Conservation (phyloP, 2,888 invertebrate genomes). For the Cyclophora albipunctata region DNA sequence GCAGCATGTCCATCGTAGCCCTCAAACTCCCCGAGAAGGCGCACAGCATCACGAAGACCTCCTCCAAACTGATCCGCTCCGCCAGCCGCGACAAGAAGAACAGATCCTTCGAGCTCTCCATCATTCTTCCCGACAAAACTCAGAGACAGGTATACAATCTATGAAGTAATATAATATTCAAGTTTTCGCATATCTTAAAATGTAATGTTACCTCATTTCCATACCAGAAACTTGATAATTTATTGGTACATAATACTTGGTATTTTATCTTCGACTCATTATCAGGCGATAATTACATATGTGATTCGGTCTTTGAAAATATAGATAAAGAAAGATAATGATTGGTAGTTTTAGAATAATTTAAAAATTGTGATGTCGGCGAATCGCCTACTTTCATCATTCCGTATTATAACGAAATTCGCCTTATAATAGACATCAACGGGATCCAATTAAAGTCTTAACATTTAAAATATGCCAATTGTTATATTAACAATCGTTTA, state of each 20-base stretch:
- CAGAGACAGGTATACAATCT: slow-evolving; percentile 75
- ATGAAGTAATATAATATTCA: neutral
- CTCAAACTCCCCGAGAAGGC: slow-evolving; percentile 75
- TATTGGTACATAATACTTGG: no score
- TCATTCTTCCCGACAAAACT: slow-evolving; percentile 79
- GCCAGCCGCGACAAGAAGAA: slow-evolving; percentile 75
- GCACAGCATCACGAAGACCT: slow-evolving; percentile 75
- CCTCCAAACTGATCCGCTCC: slow-evolving; percentile 75
- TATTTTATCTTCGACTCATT: slow-evolving; percentile 1
- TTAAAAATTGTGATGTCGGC: neutral
- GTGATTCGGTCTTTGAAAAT: slow-evolving; percentile 4
- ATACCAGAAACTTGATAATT: no score
- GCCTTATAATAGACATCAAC: slow-evolving; percentile 16
- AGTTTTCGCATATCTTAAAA: no score
- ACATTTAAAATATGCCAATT: neutral
- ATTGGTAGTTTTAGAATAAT: neutral
- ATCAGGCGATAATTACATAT: slow-evolving; percentile 11
- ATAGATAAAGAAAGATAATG: slow-evolving; percentile 1
- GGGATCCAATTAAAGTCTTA: slow-evolving; percentile 4
- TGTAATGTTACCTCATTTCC: no score
- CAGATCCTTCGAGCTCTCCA: slow-evolving; percentile 75
- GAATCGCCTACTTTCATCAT: neutral
- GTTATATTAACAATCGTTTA: no score
- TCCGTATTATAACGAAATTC: neutral
- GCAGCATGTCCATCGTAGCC: slow-evolving; percentile 74